Conservation (phyloP, 2,113 vertebrate genomes). For the Callaeas wilsoni region DNA sequence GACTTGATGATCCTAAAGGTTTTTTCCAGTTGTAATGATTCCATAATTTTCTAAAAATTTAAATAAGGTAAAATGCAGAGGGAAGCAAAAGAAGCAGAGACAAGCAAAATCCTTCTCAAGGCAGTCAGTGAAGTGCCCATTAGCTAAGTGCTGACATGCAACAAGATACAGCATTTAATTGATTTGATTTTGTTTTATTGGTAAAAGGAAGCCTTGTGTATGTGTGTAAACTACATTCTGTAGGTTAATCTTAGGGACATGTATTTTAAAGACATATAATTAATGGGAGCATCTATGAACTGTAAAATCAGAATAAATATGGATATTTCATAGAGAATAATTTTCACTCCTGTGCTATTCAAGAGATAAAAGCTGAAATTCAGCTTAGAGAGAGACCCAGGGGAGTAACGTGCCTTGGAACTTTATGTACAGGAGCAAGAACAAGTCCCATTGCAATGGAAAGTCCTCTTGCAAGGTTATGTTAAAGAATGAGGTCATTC, state of each 20-base stretch:
- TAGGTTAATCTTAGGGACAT: not conserved
- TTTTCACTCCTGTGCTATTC: not conserved
- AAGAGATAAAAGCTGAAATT: slow-evolving; percentile 28
- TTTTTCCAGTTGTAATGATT: not conserved
- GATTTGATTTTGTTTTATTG: not conserved
- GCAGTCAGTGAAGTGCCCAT: not conserved
- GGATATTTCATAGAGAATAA: not conserved
- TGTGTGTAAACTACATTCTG: not conserved
- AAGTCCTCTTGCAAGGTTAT: slow-evolving; percentile 24
- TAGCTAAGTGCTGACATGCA: not conserved
- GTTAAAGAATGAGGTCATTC: slow-evolving; percentile 8
- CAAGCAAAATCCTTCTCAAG: not conserved
- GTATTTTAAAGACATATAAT: not conserved
- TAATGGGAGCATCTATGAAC: not conserved
- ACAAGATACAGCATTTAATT: not conserved
- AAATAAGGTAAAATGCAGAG: slow-evolving; percentile 1
- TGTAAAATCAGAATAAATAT: not conserved
- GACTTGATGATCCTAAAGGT: not conserved
- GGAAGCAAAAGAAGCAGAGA: not conserved
- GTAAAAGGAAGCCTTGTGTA: not conserved
- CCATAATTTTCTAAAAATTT: not conserved
- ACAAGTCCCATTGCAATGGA: not conserved
- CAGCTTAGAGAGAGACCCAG: not conserved
- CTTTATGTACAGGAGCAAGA: not conserved
- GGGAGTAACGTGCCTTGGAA: slow-evolving; percentile 1